Conservation (phyloP, 2,113 vertebrate genomes). For the Thunnus thynnus region DNA sequence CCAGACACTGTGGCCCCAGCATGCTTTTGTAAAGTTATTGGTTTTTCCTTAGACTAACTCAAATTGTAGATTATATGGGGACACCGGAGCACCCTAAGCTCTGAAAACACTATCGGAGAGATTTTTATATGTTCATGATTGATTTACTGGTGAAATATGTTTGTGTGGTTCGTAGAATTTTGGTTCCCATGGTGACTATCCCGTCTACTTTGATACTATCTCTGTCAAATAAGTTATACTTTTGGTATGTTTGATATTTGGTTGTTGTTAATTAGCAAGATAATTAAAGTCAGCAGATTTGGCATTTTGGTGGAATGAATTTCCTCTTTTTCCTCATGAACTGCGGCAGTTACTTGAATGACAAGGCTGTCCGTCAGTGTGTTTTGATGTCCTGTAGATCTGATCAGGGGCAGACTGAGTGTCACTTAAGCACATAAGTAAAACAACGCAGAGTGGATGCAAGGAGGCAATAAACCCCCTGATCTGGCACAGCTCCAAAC, state of each 20-base stretch:
- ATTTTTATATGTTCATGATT: neutral
- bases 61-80: neutral
- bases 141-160: conserved; percentile 1
- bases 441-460: too few species aligned
- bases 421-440: too few species aligned
- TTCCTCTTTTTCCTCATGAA: too few species aligned
- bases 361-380: too few species aligned
- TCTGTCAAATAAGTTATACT: neutral
- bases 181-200: neutral
- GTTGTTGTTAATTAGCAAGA: neutral
- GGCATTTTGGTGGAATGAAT: neutral
- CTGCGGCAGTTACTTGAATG: too few species aligned
- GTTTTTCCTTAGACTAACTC: conserved; percentile 29
- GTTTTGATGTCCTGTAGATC: too few species aligned
- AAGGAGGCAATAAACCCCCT: too few species aligned
- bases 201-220: neutral
- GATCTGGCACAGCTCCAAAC: too few species aligned
- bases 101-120: too few species aligned
- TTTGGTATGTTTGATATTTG: neutral
- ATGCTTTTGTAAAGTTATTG: conserved; percentile 36
- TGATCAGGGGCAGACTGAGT: too few species aligned
- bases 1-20: conserved; percentile 39
- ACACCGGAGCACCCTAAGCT: neutral
- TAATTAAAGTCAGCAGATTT: neutral
- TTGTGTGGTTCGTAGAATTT: neutral